Evolutionary conservation across 2,888 invertebrate genomes (phyloP), one percentile per base, ranked within the genome.

Genomic region (Anthophora plumipes): DNA sequence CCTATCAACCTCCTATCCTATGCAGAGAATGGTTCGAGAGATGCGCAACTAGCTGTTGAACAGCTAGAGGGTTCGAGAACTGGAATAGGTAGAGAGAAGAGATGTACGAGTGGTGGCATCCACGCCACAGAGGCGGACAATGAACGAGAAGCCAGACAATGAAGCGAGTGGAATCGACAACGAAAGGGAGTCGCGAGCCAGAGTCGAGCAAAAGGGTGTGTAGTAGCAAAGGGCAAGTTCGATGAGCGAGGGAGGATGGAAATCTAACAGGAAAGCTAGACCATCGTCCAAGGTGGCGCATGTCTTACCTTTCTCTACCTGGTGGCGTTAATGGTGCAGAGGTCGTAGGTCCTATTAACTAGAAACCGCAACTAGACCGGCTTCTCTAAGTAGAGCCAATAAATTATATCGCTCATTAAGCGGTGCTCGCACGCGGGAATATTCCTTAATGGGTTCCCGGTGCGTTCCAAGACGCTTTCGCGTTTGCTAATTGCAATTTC

Each of bases 391-490:
- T 88, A 88, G 83, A 77, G 78, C 84, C 86, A 85, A 90, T 90
- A 90, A 90, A 90, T 90, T 89, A 89, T 88, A 87, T 85, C 88
- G 85, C 84, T 89, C 89, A 89, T 89, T 89, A 89, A 90, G 81
- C 82, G 85, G 67, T 80, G 67, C 79, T 75, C 75, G 83, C 76
- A 80, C 85, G 83, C 85, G 85, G 82, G 86, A 85, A 80, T 88
- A 90, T 90, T 87, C 85, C 88, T 87, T 90, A 88, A 90, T 90
- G 85, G 89, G 71, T 86, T 84, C 78, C 83, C 77, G 73, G 59
- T 76, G 85, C 85, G 75, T 72, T 72, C 82, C 55, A 64, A 66
- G 71, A 66, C 70, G 74, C 80, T 72, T 74, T 71, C 69, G 64
- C 80, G 78, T 70, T 80, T 63, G 46, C 75, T 86, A 87, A 86